Percentiles rank a stretch among this genome's conserved stretches.
Conservation (phyloP, 2,888 invertebrate genomes). For the Lasioglossum morio region DNA sequence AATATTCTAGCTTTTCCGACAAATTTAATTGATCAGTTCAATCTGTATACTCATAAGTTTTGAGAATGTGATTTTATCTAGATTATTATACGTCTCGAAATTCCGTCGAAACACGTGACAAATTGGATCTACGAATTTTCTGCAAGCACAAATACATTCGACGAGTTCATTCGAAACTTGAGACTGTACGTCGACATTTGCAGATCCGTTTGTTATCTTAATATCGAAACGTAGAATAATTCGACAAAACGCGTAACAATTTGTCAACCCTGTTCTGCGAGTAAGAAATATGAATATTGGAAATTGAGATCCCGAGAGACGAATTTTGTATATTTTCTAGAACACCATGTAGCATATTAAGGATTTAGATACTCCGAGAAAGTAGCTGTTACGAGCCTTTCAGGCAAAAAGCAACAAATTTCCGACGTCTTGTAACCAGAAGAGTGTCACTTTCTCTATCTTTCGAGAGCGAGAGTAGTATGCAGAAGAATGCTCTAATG, state of each 20-base stretch:
- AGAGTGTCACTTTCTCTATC: slow-evolving; percentile 16
- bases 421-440: background rate
- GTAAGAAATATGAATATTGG: background rate
- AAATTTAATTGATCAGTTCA: background rate
- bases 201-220: background rate
- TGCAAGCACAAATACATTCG: background rate
- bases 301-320: background rate
- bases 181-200: background rate
- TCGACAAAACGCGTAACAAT: background rate
- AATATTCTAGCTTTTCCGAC: background rate
- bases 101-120: background rate
- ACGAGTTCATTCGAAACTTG: background rate
- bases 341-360: background rate
- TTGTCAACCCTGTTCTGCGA: background rate
- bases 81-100: background rate
- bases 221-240: background rate
- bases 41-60: background rate
- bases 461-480: background rate
- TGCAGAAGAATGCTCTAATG: slow-evolving; percentile 1
- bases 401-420: background rate
- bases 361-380: slow-evolving; percentile 7
- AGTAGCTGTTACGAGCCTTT: slow-evolving; percentile 6
- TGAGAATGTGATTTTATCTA: background rate
- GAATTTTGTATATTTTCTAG: slow-evolving; percentile 7
- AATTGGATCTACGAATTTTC: background rate